A percentile compares a stretch with the other conserved stretches of the same genome.
phyloP scores from a whole-genome alignment of 2,113 vertebrate genomes.

The Larimichthys crocea region DNA sequence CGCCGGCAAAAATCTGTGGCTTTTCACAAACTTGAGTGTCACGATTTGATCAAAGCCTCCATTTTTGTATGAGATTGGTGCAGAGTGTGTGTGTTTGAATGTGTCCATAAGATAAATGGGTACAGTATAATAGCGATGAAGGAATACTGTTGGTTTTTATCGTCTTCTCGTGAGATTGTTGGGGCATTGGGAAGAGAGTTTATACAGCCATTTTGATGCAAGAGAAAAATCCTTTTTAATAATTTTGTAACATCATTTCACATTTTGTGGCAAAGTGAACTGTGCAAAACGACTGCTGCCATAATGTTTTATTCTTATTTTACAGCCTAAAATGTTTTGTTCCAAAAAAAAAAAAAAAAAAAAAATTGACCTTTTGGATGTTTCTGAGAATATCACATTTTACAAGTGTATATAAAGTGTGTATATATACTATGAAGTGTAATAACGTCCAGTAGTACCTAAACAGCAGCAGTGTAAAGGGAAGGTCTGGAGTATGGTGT shows the following conservation, averaged over 20 bases:
- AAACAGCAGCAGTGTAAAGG: slow-evolving; percentile 19
- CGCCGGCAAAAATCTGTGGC: no score
- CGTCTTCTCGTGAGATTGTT: not conserved
- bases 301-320: slow-evolving; percentile 10
- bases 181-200: not conserved
- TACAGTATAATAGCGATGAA: not conserved
- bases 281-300: not conserved
- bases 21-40: not conserved
- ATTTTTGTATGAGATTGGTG: not conserved
- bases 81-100: not conserved
- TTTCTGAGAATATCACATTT: not conserved
- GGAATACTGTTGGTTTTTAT: not conserved
- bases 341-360: no score
- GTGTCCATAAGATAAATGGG: not conserved
- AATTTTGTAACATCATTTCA: not conserved
- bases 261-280: not conserved
- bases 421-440: not conserved
- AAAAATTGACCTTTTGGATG: not conserved
- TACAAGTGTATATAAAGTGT: not conserved
- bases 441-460: slow-evolving; percentile 15
- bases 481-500: not conserved
- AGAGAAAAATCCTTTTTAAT: not conserved
- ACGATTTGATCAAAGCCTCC: not conserved
- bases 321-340: not conserved
- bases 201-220: not conserved